Evolutionary conservation across 2,797 vertebrate genomes (phyloP), one percentile per base, ranked within the genome.

Genomic region (Gymnopithys bicolor): DNA sequence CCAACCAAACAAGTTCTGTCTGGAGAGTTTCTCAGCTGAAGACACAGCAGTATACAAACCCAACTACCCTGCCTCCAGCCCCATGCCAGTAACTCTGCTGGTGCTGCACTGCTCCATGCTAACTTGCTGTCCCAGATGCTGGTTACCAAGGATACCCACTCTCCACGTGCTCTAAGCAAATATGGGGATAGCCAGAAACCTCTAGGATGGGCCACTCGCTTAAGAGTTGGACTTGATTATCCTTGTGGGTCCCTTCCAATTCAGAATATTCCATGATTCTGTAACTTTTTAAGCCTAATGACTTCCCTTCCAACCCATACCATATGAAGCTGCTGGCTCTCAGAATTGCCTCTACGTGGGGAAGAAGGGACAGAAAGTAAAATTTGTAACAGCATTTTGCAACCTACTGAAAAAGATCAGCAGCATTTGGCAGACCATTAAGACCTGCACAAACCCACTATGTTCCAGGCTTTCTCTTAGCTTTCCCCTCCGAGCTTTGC

Each of bases 381-480:
- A 58, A 45, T 2, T 33, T 33, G 1, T 33, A 24, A 56, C 33
- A 79, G 24, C 13, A 92, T 92, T 76, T 71, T 92, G 81, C 60
- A 94, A 76, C 19, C 33, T 35, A 35, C 39, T 46, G 55, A 78
- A 62, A 71, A 74, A 59, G 49, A 70, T n/a, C 79, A 52, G 51
- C 46, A 48, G 49, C 30, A 8, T 27, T n/a, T 55, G 28, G 18
- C 51, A 96, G 74, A 84, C 23, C 58, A 69, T 67, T 76, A 93
- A 58, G 48, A 91, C 13, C 33, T 35, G 62, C 74, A 66, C 39
- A 85, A 84, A 88, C 5, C 1, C 22, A 13, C 22, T 70, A 33
- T 8, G 15, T 73, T 95, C 24, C 87, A 81, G 75, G 39, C 96
- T 84, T 94, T 89, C 76, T 82, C 85, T 82, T 87, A 95, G 93